A percentile compares a stretch with the other conserved stretches of the same genome.
These are phyloP conservation scores for Limenitis arthemis DNA, from an alignment of 2,888 invertebrate genomes.

Conservation along the genomic window DNA sequence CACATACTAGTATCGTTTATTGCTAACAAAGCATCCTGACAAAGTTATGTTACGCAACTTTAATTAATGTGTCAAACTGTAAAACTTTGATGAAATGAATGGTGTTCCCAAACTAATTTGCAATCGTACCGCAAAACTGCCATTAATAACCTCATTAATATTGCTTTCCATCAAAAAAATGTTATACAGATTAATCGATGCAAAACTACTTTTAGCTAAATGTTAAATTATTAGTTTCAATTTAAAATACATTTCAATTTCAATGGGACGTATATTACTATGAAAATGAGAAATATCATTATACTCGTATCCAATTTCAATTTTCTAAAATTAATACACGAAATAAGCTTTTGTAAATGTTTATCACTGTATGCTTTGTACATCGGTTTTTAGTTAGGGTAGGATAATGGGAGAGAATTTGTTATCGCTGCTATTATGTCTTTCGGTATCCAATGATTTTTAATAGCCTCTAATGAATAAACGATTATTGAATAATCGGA, in stretches of 20 bases:
- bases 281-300: too few relatives aligned
- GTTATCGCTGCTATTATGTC: too few relatives aligned
- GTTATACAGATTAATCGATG: background rate
- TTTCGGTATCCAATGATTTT: too few relatives aligned
- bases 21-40: slow-evolving; percentile 1
- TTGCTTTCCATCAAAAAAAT: background rate
- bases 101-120: slow-evolving; percentile 4
- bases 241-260: background rate
- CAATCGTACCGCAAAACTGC: slow-evolving; percentile 1
- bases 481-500: too few relatives aligned
- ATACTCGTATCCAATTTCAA: too few relatives aligned
- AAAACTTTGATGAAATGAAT: slow-evolving; percentile 5
- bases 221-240: background rate
- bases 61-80: slow-evolving; percentile 7
- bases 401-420: too few relatives aligned
- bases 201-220: background rate
- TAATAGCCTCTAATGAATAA: too few relatives aligned
- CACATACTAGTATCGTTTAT: background rate
- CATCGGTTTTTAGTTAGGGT: too few relatives aligned
- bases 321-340: too few relatives aligned
- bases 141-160: slow-evolving; percentile 2
- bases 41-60: slow-evolving; percentile 2
- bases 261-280: too few relatives aligned
- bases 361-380: too few relatives aligned
- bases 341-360: too few relatives aligned